Evolutionary conservation across 1,140 invertebrate genomes (phyloP).

Genomic region (Drosophila subpulchrella): DNA sequence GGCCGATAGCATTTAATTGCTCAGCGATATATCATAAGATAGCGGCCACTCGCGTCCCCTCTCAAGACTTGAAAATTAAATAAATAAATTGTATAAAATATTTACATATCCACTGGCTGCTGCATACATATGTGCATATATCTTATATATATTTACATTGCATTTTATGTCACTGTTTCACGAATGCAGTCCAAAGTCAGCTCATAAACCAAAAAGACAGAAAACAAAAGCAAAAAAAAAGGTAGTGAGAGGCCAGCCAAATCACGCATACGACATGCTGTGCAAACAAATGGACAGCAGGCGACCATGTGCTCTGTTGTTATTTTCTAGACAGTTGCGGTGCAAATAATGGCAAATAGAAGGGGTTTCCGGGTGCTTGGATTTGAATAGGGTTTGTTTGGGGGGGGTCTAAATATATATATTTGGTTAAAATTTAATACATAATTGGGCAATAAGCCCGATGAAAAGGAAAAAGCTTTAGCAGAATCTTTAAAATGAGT

Average conservation of each 20-base stretch:
- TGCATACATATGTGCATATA: neutral
- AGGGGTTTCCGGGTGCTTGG: neutral
- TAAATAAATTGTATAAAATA: constrained; percentile 62
- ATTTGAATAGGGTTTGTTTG: neutral
- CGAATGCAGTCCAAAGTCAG: constrained; percentile 34
- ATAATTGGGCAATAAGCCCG: neutral
- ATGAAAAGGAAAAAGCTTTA: neutral
- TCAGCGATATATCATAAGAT: constrained; percentile 77
- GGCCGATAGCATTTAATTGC: constrained; percentile 79
- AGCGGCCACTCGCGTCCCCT: constrained; percentile 27
- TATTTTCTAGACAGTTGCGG: constrained; percentile 21
- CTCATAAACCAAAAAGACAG: constrained; percentile 49
- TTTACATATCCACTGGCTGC: constrained; percentile 6
- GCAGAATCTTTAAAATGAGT: too few species aligned
- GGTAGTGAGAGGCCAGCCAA: constrained; percentile 14
- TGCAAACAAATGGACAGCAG: constrained; percentile 33
- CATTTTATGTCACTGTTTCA: constrained; percentile 12
- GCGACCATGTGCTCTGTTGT: constrained; percentile 16
- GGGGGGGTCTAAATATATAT: neutral
- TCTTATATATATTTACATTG: constrained; percentile 43
- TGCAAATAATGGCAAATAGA: constrained; percentile 12
- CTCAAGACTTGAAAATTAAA: constrained; percentile 64
- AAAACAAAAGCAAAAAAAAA: constrained; percentile 15
- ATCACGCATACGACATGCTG: constrained; percentile 74
- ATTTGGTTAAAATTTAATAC: neutral